A percentile compares a stretch with the other conserved stretches of the same genome.
Evolutionary conservation across 2,113 vertebrate genomes (phyloP).

Genomic region (Python bivittatus): DNA sequence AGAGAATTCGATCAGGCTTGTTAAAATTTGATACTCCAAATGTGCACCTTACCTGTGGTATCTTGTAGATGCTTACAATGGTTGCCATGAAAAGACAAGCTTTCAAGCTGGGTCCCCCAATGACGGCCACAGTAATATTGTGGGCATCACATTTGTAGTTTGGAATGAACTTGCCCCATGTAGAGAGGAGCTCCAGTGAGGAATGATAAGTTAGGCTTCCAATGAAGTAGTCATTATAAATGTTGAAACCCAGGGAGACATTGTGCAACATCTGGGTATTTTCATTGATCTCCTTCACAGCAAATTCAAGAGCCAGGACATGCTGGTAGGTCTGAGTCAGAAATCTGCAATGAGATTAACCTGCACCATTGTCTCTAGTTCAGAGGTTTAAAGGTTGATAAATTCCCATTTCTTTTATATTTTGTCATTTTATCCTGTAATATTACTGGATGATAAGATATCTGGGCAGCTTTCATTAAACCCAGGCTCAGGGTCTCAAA

Average conservation of each 20-base stretch:
- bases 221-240: no score
- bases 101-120: background rate
- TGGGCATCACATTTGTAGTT: background rate
- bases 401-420: background rate
- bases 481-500: no score
- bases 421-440: background rate
- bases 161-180: background rate
- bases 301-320: no score
- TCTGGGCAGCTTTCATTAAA: no score
- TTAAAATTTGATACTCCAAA: background rate
- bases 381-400: background rate
- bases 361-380: background rate
- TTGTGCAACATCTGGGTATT: no score
- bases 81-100: background rate
- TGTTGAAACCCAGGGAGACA: no score
- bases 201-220: no score
- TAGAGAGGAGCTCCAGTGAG: background rate
- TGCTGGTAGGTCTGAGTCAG: no score
- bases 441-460: no score
- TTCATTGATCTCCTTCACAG: no score
- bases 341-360: background rate
- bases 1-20: background rate
- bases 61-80: background rate
- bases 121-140: background rate
- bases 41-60: background rate